Conservation (phyloP, 1,140 invertebrate species). For the Metopolophium dirhodum region DNA sequence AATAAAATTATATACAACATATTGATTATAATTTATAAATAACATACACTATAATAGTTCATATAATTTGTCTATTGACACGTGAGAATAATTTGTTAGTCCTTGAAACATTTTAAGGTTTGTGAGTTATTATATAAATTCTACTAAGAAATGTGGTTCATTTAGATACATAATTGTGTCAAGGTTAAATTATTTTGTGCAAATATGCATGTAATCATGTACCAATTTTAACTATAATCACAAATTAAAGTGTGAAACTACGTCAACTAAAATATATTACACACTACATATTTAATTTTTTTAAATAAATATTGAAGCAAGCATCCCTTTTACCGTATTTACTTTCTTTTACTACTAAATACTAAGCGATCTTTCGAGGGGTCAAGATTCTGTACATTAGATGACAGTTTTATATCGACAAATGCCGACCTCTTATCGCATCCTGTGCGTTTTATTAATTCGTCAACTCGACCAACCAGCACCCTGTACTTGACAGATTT, state of each 20-base stretch:
- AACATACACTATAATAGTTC: not conserved
- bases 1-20: not conserved
- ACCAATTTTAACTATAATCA: conserved; percentile 4
- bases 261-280: not conserved
- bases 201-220: not conserved
- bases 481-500: conserved; percentile 60
- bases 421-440: conserved; percentile 59
- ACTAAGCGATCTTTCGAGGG: not conserved
- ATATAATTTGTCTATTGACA: not conserved
- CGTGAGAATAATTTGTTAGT: conserved; percentile 17
- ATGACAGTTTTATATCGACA: not conserved
- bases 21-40: not conserved
- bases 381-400: not conserved
- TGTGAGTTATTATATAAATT: conserved; percentile 1
- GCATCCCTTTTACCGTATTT: conserved; percentile 5
- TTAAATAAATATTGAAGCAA: not conserved
- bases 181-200: conserved; percentile 19
- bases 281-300: not conserved
- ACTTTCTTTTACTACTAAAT: not conserved
- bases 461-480: conserved; percentile 54
- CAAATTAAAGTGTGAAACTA: not conserved
- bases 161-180: conserved; percentile 18
- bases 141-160: not conserved
- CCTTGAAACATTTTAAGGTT: conserved; percentile 21
- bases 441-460: conserved; percentile 57